Evolutionary conservation across 2,888 invertebrate species (phyloP), one percentile per base, ranked within the genome.

Genomic region (Campaea margaritaria): DNA sequence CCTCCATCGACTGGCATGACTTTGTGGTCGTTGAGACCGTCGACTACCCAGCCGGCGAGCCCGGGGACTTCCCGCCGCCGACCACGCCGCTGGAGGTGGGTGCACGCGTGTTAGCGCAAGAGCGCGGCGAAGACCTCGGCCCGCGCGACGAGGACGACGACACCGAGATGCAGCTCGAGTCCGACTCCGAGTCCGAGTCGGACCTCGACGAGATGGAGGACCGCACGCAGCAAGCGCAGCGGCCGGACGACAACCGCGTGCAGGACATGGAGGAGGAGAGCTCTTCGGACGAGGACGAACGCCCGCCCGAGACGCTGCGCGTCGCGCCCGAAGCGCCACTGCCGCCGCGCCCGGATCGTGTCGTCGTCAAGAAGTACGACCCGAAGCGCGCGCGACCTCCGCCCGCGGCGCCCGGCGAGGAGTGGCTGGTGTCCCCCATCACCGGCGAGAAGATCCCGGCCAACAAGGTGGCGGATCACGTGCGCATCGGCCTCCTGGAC

Each of bases 11-110:
- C 84, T 99, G 99, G 99, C 99, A 99, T 83, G 99, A 99, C 87
- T 99, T 99, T 87, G 99, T 99, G 0, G 99, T 99, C 0, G 99
- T 99, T 0, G 99, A 99, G 91, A 99, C 99, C 0, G 99, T 99
- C 0, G 99, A 99, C 86, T 99, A 99, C 85, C 98, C 99, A 72
- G 97, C 98, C 0, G 97, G 97, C 74, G 99, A 99, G 89, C 96
- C 96, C 11, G 98, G 98, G 0, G 97, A 98, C 81, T 98, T 99
- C 79, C 99, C 99, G 0, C 98, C 99, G 2, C 99, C 99, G 0
- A 99, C 99, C 0, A 99, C 98, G 5, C 99, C 99, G 0, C 96
- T 98, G 67, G 99, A 99, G 88, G 99, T 99, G 0, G 99, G 99
- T 1, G 98, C 99, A 0, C 93, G 99, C 56, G 96, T 99, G 48